phyloP scores from a whole-genome alignment of 2,888 invertebrate species.

The Agriotes lineatus region DNA sequence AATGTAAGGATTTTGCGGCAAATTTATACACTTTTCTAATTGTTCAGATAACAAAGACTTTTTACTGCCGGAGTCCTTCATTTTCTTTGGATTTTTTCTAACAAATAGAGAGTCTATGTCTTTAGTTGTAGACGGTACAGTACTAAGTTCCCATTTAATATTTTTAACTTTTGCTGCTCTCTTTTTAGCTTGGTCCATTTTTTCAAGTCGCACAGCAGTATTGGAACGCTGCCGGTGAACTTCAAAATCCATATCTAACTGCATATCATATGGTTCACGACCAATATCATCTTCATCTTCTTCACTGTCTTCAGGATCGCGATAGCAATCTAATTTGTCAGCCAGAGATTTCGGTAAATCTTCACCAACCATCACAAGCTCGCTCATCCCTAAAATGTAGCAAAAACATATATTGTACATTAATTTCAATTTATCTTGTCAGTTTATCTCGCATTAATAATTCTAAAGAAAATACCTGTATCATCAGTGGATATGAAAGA shows the following conservation, averaged over 20 bases:
- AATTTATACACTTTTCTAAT: slow-evolving; percentile 80
- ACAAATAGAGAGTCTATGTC: slow-evolving; percentile 74
- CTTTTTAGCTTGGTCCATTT: slow-evolving; percentile 87
- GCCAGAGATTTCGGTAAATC: slow-evolving; percentile 77
- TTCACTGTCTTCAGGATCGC: slow-evolving; percentile 83
- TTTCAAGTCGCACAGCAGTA: slow-evolving; percentile 89
- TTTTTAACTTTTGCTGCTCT: slow-evolving; percentile 83
- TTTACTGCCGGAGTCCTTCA: slow-evolving; percentile 50
- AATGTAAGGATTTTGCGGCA: slow-evolving; percentile 88
- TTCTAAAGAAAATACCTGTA: too few species aligned
- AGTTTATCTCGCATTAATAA: too few species aligned
- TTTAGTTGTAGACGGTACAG: slow-evolving; percentile 68
- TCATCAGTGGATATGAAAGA: slow-evolving; percentile 97
- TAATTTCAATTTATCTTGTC: too few species aligned
- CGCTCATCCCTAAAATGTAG: slow-evolving; percentile 94
- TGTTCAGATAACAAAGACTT: slow-evolving; percentile 81
- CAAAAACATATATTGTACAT: too few species aligned
- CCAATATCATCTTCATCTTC: slow-evolving; percentile 76
- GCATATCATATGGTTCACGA: slow-evolving; percentile 83
- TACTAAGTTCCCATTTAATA: slow-evolving; percentile 77
- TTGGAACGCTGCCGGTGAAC: slow-evolving; percentile 83
- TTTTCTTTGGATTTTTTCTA: slow-evolving; percentile 64
- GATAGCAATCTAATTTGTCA: slow-evolving; percentile 73
- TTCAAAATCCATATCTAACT: slow-evolving; percentile 75
- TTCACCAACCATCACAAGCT: slow-evolving; percentile 90